Base-by-base conservation (phyloP, 2,888 invertebrate species). In the Pycnomerus fuliginosus region DNA sequence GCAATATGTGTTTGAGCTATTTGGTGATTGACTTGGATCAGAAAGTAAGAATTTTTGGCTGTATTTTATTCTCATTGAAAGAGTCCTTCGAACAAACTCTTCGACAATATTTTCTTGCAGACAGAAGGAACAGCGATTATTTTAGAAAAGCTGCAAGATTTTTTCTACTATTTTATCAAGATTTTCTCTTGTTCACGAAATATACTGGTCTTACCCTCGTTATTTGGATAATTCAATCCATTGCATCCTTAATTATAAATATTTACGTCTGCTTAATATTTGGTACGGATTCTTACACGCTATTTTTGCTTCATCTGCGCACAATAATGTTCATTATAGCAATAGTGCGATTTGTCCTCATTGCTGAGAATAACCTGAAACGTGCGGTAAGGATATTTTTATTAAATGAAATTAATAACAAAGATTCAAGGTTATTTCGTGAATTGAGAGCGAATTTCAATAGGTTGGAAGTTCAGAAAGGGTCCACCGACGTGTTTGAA, bases 201-300 rank as follows among this genome's bases (percentile, higher is more conserved):
- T 27, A 35, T n/a, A 16, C 27, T 7, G 12, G 4, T 12, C 12
- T 12, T 10, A 27, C 16, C n/a, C 7, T 35, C n/a, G 27, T 35
- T 27, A 3, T 35, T 11, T 35, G 12, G 8, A 27, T 25, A 16
- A 8, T 15, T 7, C 17, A 25, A 16, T 7, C 27, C 3, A 27
- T 37, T n/a, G 37, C 29, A n/a, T 13, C 14, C 3, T 17, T 37
- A 8, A 29, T 37, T 37, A 3, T 37, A 4, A 37, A 37, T 13
- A 28, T 29, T 17, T 37, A 37, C 22, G 8, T 37, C 5, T 37
- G 20, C 28, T 37, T 12, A n/a, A n/a, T n/a, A n/a, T n/a, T n/a
- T n/a, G n/a, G n/a, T n/a, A n/a, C n/a, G n/a, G n/a, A n/a, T n/a
- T n/a, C n/a, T n/a, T n/a, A n/a, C n/a, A n/a, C n/a, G n/a, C n/a